Conservation (phyloP, 1,140 invertebrate genomes). For the Drosophila busckii region DNA sequence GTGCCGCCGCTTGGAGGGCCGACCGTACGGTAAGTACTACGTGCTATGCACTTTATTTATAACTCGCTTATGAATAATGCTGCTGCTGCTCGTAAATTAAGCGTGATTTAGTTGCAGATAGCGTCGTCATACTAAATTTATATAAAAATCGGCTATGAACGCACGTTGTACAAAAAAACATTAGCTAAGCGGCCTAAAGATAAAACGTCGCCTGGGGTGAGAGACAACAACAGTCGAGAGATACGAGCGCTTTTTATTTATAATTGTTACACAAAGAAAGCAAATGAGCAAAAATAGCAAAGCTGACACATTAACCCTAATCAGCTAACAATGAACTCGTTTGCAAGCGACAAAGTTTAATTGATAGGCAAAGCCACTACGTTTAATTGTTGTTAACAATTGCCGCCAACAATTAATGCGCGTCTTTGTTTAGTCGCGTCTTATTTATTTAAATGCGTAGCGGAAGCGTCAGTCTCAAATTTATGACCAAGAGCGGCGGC, state of each 20-base stretch:
- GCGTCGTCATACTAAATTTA: no score
- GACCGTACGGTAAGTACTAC: neutral
- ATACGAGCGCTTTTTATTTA: conserved; percentile 41
- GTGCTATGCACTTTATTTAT: conserved; percentile 1
- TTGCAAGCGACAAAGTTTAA: neutral
- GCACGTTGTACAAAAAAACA: conserved; percentile 2
- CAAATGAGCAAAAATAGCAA: conserved; percentile 53
- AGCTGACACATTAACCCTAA: no score
- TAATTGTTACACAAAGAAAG: conserved; percentile 51
- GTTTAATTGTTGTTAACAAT: no score
- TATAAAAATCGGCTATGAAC: no score
- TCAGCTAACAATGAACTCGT: conserved; percentile 51
- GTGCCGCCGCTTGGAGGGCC: neutral
- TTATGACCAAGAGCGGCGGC: conserved; percentile 38
- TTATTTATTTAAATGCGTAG: conserved; percentile 34
- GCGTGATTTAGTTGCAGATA: conserved; percentile 10
- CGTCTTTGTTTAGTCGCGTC: neutral
- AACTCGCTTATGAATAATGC: neutral
- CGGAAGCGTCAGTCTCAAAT: conserved; percentile 56
- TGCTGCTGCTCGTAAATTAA: conserved; percentile 7
- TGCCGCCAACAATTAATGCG: conserved; percentile 1
- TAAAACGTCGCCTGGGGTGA: conserved; percentile 7
- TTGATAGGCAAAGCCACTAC: neutral
- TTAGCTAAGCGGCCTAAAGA: conserved; percentile 18
- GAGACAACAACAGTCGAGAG: conserved; percentile 25